phyloP scores from a whole-genome alignment of 2,888 invertebrate genomes.

The Scaptomyza reducta region DNA sequence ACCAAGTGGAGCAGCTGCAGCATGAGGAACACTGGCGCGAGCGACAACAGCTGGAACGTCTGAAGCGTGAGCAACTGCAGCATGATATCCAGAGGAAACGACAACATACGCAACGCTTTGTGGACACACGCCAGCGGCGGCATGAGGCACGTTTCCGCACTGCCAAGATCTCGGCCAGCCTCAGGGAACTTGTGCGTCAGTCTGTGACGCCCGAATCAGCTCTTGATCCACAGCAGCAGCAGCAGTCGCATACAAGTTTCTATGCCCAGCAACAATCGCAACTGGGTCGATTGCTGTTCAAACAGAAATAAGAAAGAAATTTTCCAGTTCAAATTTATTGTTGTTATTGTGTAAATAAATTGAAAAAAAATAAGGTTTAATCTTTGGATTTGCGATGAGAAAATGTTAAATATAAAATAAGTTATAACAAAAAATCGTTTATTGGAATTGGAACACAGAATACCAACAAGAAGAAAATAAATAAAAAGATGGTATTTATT shows the following conservation, averaged over 20 bases:
- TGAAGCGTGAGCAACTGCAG: conserved; percentile 78
- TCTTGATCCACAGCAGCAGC: conserved; percentile 45
- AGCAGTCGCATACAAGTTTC: conserved; percentile 41
- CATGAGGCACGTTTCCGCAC: conserved; percentile 80
- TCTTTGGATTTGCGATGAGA: no score
- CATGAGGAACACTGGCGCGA: conserved; percentile 83
- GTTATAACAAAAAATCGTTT: no score
- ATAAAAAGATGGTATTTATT: no score
- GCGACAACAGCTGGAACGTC: conserved; percentile 73
- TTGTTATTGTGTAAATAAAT: conserved; percentile 55
- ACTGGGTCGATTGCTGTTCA: conserved; percentile 64
- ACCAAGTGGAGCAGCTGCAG: conserved; percentile 81
- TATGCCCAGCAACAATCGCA: conserved; percentile 59
- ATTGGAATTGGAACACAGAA: no score
- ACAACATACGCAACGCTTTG: conserved; percentile 79
- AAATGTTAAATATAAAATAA: no score
- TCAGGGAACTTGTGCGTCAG: conserved; percentile 82
- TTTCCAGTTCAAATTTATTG: conserved; percentile 13
- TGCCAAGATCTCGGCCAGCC: conserved; percentile 83
- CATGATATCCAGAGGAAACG: conserved; percentile 80
- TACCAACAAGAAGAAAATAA: no score
- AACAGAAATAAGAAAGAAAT: conserved; percentile 25
- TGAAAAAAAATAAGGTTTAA: background rate
- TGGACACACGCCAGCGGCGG: conserved; percentile 75
- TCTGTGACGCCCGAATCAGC: conserved; percentile 82